A percentile compares a stretch with the other conserved stretches of the same genome.
phyloP scores from a whole-genome alignment of 2,888 invertebrate species.

The Habroteleia sp. region DNA sequence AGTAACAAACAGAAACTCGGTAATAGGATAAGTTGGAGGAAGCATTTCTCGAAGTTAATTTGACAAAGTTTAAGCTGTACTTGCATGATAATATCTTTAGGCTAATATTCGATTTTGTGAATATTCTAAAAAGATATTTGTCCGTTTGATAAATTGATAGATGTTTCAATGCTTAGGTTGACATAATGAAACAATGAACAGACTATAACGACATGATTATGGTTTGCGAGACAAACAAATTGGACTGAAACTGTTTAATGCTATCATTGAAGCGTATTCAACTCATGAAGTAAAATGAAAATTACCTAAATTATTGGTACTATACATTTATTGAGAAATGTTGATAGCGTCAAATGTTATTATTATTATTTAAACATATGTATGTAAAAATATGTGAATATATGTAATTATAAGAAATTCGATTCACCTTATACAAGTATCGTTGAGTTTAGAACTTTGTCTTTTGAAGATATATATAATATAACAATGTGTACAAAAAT shows the following conservation, averaged over 20 bases:
- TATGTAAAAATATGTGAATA: too few relatives aligned
- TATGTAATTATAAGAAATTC: too few relatives aligned
- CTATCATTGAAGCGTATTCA: neutral
- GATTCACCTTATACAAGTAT: too few relatives aligned
- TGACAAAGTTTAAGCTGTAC: slow-evolving; percentile 66
- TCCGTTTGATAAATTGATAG: slow-evolving; percentile 48
- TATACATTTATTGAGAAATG: neutral
- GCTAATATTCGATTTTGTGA: slow-evolving; percentile 62
- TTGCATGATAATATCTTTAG: slow-evolving; percentile 66
- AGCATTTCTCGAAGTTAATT: slow-evolving; percentile 68
- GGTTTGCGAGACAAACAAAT: slow-evolving; percentile 24
- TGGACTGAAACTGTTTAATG: slow-evolving; percentile 20
- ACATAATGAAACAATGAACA: slow-evolving; percentile 42
- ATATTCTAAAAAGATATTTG: slow-evolving; percentile 51
- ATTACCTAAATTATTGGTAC: slow-evolving; percentile 1
- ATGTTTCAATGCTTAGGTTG: slow-evolving; percentile 27
- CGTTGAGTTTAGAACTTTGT: too few relatives aligned
- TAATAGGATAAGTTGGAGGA: slow-evolving; percentile 75
- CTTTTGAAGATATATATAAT: too few relatives aligned
- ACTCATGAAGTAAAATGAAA: slow-evolving; percentile 6
- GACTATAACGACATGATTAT: slow-evolving; percentile 31
- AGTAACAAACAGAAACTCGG: slow-evolving; percentile 64
- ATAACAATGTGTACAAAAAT: too few relatives aligned
- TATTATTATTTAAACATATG: too few relatives aligned
- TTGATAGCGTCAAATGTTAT: too few relatives aligned